Conservation (phyloP, 1,140 invertebrate species). For the Heliothis virescens region DNA sequence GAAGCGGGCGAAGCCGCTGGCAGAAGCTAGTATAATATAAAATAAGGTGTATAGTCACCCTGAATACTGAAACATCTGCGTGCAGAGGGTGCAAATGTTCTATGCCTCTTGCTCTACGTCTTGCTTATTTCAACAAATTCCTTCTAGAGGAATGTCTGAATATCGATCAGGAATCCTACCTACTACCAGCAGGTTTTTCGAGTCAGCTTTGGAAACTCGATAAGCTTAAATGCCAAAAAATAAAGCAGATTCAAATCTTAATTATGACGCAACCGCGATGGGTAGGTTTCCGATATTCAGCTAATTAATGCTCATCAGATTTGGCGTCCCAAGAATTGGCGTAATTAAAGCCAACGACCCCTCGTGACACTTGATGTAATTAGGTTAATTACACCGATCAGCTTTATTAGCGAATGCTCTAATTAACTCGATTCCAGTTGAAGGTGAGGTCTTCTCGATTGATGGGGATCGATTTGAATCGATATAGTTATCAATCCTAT, state of each 20-base stretch:
- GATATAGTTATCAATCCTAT: slow-evolving; percentile 6
- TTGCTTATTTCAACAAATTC: too few relatives aligned
- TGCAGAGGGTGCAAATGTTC: too few relatives aligned
- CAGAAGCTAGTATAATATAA: too few relatives aligned
- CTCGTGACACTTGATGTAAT: slow-evolving; percentile 71
- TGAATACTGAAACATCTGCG: too few relatives aligned
- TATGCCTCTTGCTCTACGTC: too few relatives aligned
- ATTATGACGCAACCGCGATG: slow-evolving; percentile 17
- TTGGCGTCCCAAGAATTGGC: slow-evolving; percentile 64
- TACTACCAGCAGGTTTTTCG: too few relatives aligned
- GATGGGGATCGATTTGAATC: slow-evolving; percentile 38
- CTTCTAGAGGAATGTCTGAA: too few relatives aligned
- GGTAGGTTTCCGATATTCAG: slow-evolving; percentile 32
- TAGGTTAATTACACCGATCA: slow-evolving; percentile 79
- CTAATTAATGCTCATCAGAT: slow-evolving; percentile 47
- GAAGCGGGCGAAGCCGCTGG: too few relatives aligned
- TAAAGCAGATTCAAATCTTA: slow-evolving; percentile 9
- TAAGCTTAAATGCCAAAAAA: background rate
- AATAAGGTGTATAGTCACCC: too few relatives aligned
- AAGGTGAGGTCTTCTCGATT: slow-evolving; percentile 49
- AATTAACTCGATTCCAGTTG: slow-evolving; percentile 67
- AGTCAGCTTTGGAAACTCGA: too few relatives aligned
- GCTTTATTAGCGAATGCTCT: slow-evolving; percentile 78
- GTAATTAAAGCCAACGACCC: slow-evolving; percentile 74
- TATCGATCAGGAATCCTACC: too few relatives aligned